These are phyloP conservation scores for Hystrix brachyura DNA, from an alignment of 2,113 vertebrate genomes.

Conservation along the genomic window DNA sequence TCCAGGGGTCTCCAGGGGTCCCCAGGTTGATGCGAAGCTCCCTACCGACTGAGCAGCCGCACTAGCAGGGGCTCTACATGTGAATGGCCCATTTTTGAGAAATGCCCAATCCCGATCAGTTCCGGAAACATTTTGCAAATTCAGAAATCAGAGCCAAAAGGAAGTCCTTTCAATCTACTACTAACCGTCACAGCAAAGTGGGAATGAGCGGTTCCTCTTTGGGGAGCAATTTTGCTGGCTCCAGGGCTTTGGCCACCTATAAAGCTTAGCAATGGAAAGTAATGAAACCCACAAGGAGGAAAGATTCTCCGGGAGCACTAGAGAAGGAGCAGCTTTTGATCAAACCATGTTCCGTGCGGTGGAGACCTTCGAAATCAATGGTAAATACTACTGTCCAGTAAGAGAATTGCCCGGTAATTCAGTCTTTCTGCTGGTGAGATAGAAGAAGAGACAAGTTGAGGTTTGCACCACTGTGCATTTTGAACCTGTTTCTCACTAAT, in stretches of 20 bases:
- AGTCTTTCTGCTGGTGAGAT: slow-evolving; percentile 56
- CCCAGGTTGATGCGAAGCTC: neutral
- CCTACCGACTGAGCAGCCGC: neutral
- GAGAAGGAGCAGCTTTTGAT: slow-evolving; percentile 54
- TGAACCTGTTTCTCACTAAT: slow-evolving; percentile 32
- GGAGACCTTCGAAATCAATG: slow-evolving; percentile 86
- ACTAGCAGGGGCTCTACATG: neutral
- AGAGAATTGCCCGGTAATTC: neutral
- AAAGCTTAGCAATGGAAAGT: slow-evolving; percentile 78
- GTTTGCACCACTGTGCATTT: neutral
- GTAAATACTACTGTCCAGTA: slow-evolving; percentile 82
- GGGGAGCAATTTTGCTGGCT: slow-evolving; percentile 78
- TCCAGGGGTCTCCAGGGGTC: accelerated
- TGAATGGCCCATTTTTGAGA: neutral
- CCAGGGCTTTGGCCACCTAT: slow-evolving; percentile 70
- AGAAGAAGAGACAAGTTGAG: neutral
- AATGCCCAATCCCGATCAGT: neutral
- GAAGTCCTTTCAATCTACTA: slow-evolving; percentile 74
- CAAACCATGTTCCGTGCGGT: slow-evolving; percentile 77
- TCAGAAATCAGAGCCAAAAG: slow-evolving; percentile 82
- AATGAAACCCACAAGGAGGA: slow-evolving; percentile 66
- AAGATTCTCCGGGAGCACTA: slow-evolving; percentile 23
- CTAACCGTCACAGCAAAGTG: slow-evolving; percentile 42
- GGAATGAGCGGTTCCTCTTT: slow-evolving; percentile 57
- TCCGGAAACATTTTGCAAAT: slow-evolving; percentile 76